Percentiles rank a stretch among this genome's conserved stretches.
phyloP scores from a whole-genome alignment of 2,888 invertebrate genomes.

The Bombyx huttoni region DNA sequence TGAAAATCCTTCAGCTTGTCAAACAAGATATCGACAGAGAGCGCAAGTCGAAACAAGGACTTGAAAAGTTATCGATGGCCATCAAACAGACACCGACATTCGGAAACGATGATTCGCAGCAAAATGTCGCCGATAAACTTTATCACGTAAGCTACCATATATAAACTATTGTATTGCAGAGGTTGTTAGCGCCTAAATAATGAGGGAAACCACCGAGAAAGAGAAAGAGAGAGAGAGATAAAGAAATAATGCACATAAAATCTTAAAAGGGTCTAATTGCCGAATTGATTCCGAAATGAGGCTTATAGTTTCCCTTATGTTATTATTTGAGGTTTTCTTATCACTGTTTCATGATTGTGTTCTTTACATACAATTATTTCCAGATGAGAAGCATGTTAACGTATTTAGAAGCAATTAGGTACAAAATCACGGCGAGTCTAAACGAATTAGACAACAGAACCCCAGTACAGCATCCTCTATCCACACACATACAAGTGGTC shows the following conservation, averaged over 20 bases:
- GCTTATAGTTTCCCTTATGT: too few relatives aligned
- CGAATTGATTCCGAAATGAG: too few relatives aligned
- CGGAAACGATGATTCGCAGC: constrained; percentile 90
- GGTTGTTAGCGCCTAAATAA: not conserved
- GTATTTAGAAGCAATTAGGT: constrained; percentile 91
- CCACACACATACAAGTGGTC: constrained; percentile 88
- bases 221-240: too few relatives aligned
- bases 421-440: constrained; percentile 87
- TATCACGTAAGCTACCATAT: constrained; percentile 85
- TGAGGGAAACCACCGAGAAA: too few relatives aligned
- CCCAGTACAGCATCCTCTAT: constrained; percentile 84
- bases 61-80: constrained; percentile 90
- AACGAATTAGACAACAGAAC: constrained; percentile 86
- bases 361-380: constrained; percentile 15
- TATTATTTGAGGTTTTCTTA: too few relatives aligned
- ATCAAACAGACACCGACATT: constrained; percentile 89
- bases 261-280: too few relatives aligned
- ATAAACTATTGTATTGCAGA: not conserved
- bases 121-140: constrained; percentile 92
- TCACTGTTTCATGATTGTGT: too few relatives aligned
- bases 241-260: too few relatives aligned
- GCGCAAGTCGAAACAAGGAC: constrained; percentile 88
- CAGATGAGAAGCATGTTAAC: constrained; percentile 94
- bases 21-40: constrained; percentile 92
- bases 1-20: constrained; percentile 87